These are phyloP conservation scores for Egretta garzetta DNA, from an alignment of 2,113 vertebrate species.

Conservation along the genomic window DNA sequence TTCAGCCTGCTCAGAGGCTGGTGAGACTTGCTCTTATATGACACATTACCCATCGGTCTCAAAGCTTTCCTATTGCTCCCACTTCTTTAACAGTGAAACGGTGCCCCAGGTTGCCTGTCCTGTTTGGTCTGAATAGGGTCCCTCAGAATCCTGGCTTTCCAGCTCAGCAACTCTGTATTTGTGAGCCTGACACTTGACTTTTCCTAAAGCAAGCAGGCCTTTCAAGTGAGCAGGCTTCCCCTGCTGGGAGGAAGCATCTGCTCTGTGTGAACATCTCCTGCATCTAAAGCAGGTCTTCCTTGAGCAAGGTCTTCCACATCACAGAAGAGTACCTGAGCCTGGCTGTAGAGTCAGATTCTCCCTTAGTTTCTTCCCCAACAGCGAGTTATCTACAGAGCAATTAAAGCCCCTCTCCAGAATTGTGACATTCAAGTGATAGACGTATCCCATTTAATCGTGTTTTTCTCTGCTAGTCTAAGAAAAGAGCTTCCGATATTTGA, in stretches of 20 bases:
- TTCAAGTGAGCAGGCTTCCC: not conserved
- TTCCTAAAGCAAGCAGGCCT: not conserved
- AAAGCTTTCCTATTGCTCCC: not conserved
- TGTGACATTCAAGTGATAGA: not conserved
- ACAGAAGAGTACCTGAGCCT: not conserved
- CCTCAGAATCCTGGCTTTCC: not conserved
- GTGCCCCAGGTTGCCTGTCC: not conserved
- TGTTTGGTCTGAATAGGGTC: not conserved
- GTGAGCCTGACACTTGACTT: not conserved
- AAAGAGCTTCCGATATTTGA: not conserved
- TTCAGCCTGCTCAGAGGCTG: not conserved
- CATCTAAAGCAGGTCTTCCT: not conserved
- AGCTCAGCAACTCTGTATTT: not conserved
- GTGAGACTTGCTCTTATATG: not conserved
- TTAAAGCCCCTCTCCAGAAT: not conserved
- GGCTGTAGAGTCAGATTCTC: not conserved
- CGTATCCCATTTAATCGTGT: not conserved
- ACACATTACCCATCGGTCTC: not conserved
- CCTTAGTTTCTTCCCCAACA: not conserved
- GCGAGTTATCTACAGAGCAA: not conserved
- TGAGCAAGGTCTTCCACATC: not conserved
- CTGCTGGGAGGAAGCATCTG: not conserved
- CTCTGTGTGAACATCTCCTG: not conserved
- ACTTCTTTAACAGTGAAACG: not conserved
- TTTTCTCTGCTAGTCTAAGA: not conserved